Conservation (phyloP, 2,797 vertebrate species). For the Pteropus rufus region DNA sequence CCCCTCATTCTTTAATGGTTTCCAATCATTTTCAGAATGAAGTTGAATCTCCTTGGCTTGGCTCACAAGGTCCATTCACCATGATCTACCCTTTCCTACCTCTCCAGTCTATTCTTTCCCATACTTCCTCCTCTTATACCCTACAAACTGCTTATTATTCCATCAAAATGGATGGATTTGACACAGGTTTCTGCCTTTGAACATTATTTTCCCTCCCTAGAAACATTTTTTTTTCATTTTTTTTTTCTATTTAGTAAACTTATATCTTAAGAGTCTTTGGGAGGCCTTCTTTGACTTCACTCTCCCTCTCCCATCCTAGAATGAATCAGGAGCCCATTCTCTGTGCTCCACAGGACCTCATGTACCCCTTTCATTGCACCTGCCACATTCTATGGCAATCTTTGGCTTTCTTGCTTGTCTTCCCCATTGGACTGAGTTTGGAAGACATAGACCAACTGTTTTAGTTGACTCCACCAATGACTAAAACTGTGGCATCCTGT, state of each 20-base stretch:
- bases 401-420: not conserved
- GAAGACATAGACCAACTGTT: not conserved
- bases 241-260: not conserved
- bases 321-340: not conserved
- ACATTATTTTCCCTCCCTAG: not conserved
- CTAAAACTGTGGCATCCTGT: not conserved
- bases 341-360: accelerated
- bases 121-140: not conserved
- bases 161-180: not conserved
- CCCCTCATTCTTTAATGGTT: not conserved
- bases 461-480: not conserved
- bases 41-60: not conserved
- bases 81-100: not conserved
- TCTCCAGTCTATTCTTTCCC: not conserved
- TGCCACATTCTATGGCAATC: not conserved
- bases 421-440: not conserved
- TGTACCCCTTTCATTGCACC: not conserved
- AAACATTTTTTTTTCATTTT: not conserved
- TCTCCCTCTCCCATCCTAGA: not conserved
- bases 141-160: not conserved
- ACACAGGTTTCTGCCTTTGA: not conserved
- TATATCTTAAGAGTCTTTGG: not conserved
- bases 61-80: too few relatives aligned
- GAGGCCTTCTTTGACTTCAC: not conserved
- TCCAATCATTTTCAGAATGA: not conserved